A percentile compares a stretch with the other conserved stretches of the same genome.
Evolutionary conservation across 2,888 invertebrate species (phyloP).

Genomic region (Atrina japonica): DNA sequence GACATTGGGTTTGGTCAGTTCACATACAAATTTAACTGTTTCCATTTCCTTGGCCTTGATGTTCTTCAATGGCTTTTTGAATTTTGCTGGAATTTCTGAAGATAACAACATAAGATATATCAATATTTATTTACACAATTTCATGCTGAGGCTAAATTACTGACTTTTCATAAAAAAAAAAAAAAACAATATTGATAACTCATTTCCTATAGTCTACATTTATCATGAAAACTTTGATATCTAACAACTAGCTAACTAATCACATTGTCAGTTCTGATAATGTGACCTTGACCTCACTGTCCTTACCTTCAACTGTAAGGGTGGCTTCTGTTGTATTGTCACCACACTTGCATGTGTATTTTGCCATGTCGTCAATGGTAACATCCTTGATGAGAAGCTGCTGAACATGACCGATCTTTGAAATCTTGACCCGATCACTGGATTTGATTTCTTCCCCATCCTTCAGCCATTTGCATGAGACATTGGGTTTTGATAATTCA

Average conservation of each 20-base stretch:
- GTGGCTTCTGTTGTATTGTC: conserved; percentile 67
- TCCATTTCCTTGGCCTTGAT: conserved; percentile 64
- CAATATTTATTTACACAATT: not conserved
- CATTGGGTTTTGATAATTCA: conserved; percentile 95
- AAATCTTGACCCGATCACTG: conserved; percentile 89
- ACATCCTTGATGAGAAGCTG: conserved; percentile 66
- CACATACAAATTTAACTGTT: conserved; percentile 91
- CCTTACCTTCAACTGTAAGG: conserved; percentile 68
- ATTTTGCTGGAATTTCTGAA: conserved; percentile 59
- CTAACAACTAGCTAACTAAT: too few species aligned
- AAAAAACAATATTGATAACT: too few species aligned
- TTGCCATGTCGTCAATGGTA: conserved; percentile 66
- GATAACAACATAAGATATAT: not conserved
- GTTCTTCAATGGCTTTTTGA: conserved; percentile 57
- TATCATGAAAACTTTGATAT: too few species aligned
- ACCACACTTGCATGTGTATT: conserved; percentile 67
- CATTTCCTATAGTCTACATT: too few species aligned
- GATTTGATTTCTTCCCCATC: conserved; percentile 89
- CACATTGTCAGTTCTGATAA: too few species aligned
- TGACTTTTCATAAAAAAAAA: too few species aligned
- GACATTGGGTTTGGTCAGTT: conserved; percentile 96
- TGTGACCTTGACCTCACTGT: too few species aligned
- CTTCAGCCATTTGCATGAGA: conserved; percentile 93
- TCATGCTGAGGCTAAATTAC: too few species aligned
- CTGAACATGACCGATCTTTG: conserved; percentile 86